Evolutionary conservation across 2,797 vertebrate genomes (phyloP), one percentile per base, ranked within the genome.

Genomic region (Aeoliscus strigatus): DNA sequence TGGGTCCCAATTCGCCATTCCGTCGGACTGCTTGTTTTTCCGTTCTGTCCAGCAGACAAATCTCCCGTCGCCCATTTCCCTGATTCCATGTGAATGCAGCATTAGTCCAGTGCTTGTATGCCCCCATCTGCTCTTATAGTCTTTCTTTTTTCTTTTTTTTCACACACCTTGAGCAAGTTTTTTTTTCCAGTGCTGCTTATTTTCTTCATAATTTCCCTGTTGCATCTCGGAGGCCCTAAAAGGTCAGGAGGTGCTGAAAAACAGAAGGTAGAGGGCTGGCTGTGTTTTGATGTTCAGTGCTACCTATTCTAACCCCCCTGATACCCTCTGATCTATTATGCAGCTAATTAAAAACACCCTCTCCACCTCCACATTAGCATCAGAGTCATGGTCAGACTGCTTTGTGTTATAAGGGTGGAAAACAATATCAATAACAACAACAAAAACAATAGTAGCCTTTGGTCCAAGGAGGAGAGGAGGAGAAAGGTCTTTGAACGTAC

Each of bases 391-490:
- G 87, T 88, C 88, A 88, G 84, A 77, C 83, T 84, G 78, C 84
- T 89, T 89, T 90, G 86, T 90, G 81, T 66, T 80, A 66, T 80
- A 73, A 72, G 72, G 79, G 42, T 44, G 67, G 70, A 79, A 84
- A 83, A 86, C 79, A 86, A 86, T 83, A 86, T 83, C 79, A 85
- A 77, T 80, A 87, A 86, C 86, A 89, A 88, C 85, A 90, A 87
- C 87, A 88, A 87, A 84, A 86, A 89, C 87, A 86, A 87, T 85
- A 85, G 81, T 88, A 88, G 86, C 85, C 86, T 87, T 88, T 87
- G 84, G 86, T 84, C 83, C 75, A 29, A 60, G 70, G 70, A 81
- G 73, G 75, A 84, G 82, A 84, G 79, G 77, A 77, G 81, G 79
- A 83, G 80, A 70, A 70, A 74, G 77, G 69, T 73, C 80, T 86